A percentile compares a stretch with the other conserved stretches of the same genome.
These are phyloP conservation scores for Sitta carolinensis DNA, from an alignment of 2,797 vertebrate genomes.

Conservation along the genomic window DNA sequence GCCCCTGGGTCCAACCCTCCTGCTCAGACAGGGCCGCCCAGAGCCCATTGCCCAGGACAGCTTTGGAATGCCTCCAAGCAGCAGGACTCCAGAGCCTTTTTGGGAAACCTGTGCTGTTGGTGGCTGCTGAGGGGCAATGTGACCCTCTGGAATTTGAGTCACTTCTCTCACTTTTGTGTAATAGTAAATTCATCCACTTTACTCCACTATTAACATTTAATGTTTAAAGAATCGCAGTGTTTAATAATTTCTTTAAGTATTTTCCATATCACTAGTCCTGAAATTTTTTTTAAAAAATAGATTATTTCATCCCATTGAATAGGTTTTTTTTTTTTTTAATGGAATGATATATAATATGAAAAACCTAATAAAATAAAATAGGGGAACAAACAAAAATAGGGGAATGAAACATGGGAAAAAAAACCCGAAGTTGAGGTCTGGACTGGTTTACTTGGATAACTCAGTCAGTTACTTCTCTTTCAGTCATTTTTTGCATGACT, in stretches of 20 bases:
- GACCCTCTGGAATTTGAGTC: background rate
- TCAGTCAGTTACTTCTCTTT: background rate
- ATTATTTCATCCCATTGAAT: background rate
- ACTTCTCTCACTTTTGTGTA: background rate
- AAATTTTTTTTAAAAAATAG: background rate
- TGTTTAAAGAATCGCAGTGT: background rate
- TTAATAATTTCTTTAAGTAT: background rate
- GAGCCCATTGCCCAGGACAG: accelerated
- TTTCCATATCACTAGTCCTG: background rate
- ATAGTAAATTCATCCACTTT: background rate
- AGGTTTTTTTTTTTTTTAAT: background rate
- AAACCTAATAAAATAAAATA: background rate
- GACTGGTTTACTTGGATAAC: background rate
- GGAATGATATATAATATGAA: background rate
- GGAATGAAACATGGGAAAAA: background rate
- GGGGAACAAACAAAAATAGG: background rate
- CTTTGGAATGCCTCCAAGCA: background rate
- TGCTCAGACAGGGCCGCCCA: background rate
- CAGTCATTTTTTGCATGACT: background rate
- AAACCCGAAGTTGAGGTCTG: background rate
- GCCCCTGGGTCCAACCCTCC: background rate
- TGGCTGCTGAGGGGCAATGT: background rate
- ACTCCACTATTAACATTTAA: background rate
- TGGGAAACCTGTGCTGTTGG: background rate
- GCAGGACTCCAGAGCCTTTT: accelerated